phyloP scores from a whole-genome alignment of 2,888 invertebrate species.

The Sicus ferrugineus region DNA sequence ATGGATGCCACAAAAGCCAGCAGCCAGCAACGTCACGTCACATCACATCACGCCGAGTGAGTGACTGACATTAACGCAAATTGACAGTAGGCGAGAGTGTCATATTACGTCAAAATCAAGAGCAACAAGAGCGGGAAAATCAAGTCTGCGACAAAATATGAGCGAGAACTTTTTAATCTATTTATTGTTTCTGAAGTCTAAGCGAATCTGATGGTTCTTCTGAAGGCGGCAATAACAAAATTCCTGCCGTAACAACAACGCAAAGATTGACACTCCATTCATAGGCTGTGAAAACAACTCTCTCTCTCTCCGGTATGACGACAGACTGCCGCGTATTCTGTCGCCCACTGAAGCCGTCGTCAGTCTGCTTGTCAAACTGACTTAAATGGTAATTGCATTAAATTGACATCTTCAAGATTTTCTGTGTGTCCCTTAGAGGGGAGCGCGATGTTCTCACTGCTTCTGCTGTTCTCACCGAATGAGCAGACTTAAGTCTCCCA shows the following conservation, averaged over 20 bases:
- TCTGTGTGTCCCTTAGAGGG: too few relatives aligned
- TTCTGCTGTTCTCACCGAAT: too few relatives aligned
- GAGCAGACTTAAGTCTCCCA: not conserved
- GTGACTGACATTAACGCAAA: conserved; percentile 20
- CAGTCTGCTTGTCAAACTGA: too few relatives aligned
- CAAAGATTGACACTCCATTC: conserved; percentile 26
- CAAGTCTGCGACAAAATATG: not conserved
- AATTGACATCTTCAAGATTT: too few relatives aligned
- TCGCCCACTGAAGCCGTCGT: too few relatives aligned
- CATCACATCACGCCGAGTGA: not conserved
- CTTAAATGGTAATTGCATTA: too few relatives aligned
- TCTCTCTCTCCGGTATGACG: too few relatives aligned
- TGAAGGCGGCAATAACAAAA: not conserved
- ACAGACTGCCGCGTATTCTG: too few relatives aligned
- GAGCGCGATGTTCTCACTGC: too few relatives aligned
- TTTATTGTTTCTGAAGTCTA: not conserved
- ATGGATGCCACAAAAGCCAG: conserved; percentile 5
- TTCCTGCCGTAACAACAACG: not conserved
- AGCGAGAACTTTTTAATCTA: not conserved
- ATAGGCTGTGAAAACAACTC: conserved; percentile 19
- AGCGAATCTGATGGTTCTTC: not conserved
- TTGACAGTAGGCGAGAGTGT: conserved; percentile 26
- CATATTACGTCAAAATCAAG: conserved; percentile 23
- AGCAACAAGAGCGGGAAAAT: conserved; percentile 4
- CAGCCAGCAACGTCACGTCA: not conserved